A percentile compares a stretch with the other conserved stretches of the same genome.
Conservation (phyloP, 2,797 vertebrate genomes). For the Gallinago stenura region DNA sequence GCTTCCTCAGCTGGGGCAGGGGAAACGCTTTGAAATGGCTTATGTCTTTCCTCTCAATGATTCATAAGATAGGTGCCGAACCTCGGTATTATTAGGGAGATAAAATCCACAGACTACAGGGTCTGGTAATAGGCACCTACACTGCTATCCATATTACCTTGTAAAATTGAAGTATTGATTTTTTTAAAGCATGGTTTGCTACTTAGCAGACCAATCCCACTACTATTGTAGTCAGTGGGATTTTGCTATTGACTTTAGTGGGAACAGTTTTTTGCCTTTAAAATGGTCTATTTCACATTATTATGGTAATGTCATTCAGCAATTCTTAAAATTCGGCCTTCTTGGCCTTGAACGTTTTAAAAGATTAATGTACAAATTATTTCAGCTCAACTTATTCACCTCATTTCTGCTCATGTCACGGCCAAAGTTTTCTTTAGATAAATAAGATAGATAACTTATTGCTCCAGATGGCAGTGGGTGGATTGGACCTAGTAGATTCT, state of each 20-base stretch:
- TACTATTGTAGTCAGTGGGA: constrained; percentile 11
- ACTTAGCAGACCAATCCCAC: constrained; percentile 45
- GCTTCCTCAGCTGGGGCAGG: background rate
- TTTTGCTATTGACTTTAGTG: constrained; percentile 41
- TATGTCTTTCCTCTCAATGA: background rate
- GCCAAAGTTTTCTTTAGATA: constrained; percentile 58
- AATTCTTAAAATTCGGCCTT: constrained; percentile 28
- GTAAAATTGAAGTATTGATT: constrained; percentile 64
- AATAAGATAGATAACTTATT: constrained; percentile 22
- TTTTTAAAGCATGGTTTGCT: constrained; percentile 63
- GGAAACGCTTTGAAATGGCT: background rate
- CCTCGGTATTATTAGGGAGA: background rate
- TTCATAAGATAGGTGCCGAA: constrained; percentile 30
- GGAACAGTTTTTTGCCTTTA: constrained; percentile 1
- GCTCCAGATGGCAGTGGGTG: constrained; percentile 60
- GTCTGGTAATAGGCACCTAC: constrained; percentile 22
- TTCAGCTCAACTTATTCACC: constrained; percentile 32
- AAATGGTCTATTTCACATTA: constrained; percentile 47
- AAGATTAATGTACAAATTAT: constrained; percentile 6
- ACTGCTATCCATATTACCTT: constrained; percentile 41
- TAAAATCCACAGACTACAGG: constrained; percentile 1
- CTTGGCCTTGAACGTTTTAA: constrained; percentile 39
- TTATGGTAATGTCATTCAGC: constrained; percentile 18
- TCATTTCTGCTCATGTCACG: constrained; percentile 35
- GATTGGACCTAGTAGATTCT: constrained; percentile 59